Percentiles rank a stretch among this genome's conserved stretches.
Evolutionary conservation across 2,113 vertebrate species (phyloP).

Genomic region (Rissa tridactyla): DNA sequence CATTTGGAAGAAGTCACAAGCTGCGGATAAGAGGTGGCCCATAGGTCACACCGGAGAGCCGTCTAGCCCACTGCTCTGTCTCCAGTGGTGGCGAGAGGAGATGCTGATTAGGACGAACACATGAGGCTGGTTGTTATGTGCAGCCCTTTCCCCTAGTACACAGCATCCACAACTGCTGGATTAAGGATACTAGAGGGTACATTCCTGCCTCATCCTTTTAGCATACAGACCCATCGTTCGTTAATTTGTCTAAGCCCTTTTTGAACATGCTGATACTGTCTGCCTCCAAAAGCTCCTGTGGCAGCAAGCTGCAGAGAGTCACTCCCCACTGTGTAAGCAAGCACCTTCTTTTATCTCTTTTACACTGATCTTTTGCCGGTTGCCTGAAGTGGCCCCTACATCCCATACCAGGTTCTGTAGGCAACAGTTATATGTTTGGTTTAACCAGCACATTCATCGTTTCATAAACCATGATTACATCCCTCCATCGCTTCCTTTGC

Average conservation of each 20-base stretch:
- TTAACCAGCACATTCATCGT: neutral
- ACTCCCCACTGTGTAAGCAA: neutral
- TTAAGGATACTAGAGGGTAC: neutral
- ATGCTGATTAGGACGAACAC: neutral
- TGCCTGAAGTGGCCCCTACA: neutral
- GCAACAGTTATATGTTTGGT: neutral
- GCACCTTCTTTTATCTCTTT: neutral
- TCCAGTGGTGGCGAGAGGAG: neutral
- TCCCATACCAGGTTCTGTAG: neutral
- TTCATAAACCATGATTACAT: neutral
- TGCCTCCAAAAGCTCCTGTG: neutral
- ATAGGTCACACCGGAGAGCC: neutral
- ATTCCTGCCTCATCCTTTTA: neutral
- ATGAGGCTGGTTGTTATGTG: neutral
- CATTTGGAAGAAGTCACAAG: neutral
- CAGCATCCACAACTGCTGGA: neutral
- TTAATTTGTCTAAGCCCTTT: neutral
- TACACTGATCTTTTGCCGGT: neutral
- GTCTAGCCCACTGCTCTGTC: neutral
- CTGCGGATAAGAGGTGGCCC: neutral
- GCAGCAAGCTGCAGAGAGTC: neutral
- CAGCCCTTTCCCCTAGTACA: neutral
- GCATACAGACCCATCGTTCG: neutral
- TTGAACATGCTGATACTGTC: neutral
- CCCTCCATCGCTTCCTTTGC: neutral